phyloP scores from a whole-genome alignment of 2,888 invertebrate species.

The Syrphus vitripennis region DNA sequence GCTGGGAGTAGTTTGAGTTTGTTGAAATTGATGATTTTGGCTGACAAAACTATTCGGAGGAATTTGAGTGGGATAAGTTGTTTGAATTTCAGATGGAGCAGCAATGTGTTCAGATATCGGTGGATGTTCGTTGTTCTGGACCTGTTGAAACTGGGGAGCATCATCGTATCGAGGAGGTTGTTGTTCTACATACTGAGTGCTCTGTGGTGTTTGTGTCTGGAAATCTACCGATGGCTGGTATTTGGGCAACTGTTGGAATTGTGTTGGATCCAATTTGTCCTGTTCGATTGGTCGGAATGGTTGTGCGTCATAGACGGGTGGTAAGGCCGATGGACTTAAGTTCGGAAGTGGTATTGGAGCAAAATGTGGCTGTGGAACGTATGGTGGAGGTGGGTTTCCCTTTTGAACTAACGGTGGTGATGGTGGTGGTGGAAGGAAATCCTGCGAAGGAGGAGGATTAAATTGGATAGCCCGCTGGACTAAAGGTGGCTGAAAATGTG shows the following conservation, averaged over 20 bases:
- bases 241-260: slow-evolving; percentile 77
- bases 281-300: slow-evolving; percentile 80
- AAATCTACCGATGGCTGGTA: slow-evolving; percentile 38
- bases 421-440: slow-evolving; percentile 56
- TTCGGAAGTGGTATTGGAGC: slow-evolving; percentile 85
- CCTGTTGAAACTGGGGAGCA: slow-evolving; percentile 30
- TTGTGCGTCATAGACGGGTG: slow-evolving; percentile 85
- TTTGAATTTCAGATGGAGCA: slow-evolving; percentile 76
- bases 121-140: slow-evolving; percentile 45
- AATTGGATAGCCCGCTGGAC: slow-evolving; percentile 69
- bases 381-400: slow-evolving; percentile 68
- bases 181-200: slow-evolving; percentile 74
- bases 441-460: slow-evolving; percentile 35
- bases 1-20: slow-evolving; percentile 59
- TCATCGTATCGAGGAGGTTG: slow-evolving; percentile 10
- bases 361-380: slow-evolving; percentile 73
- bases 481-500: slow-evolving; percentile 62
- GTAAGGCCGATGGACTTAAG: slow-evolving; percentile 84
- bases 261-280: slow-evolving; percentile 70
- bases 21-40: slow-evolving; percentile 33
- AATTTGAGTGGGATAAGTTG: slow-evolving; percentile 62
- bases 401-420: not conserved
- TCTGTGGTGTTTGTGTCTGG: slow-evolving; percentile 43
- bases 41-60: slow-evolving; percentile 18
- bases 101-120: slow-evolving; percentile 74